Percentiles rank a stretch among this genome's conserved stretches.
Conservation (phyloP, 2,888 invertebrate genomes). For the Ypsolopha sequella region DNA sequence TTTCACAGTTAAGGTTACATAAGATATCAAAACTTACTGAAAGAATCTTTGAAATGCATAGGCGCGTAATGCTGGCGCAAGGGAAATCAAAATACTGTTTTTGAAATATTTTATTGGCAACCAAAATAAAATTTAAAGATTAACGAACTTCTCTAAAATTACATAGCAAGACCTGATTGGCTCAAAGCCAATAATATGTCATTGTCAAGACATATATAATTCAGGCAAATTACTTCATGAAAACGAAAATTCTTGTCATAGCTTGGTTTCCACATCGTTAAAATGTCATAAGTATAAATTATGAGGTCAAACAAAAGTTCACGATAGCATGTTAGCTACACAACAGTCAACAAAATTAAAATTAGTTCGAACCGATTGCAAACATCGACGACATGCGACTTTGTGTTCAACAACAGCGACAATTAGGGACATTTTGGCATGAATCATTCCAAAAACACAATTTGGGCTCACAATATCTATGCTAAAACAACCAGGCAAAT, state of each 20-base stretch:
- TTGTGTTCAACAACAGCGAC: no score
- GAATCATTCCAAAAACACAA: not conserved
- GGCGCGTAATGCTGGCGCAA: no score
- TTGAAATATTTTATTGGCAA: no score
- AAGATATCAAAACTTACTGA: no score
- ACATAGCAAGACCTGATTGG: slow-evolving; percentile 2
- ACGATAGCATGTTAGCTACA: slow-evolving; percentile 1
- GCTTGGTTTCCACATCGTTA: not conserved
- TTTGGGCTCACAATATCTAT: slow-evolving; percentile 1
- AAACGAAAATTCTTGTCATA: not conserved
- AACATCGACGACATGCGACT: no score
- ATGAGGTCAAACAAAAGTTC: not conserved
- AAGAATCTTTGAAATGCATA: no score
- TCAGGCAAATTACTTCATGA: not conserved
- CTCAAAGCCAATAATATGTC: slow-evolving; percentile 3
- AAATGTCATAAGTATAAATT: not conserved
- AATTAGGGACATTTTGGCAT: not conserved
- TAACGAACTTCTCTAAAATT: no score
- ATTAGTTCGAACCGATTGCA: no score
- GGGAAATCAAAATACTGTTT: no score
- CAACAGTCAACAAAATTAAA: not conserved
- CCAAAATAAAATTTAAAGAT: no score
- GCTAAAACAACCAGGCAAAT: slow-evolving; percentile 9
- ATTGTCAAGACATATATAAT: not conserved
- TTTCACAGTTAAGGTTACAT: no score